Evolutionary conservation across 1,140 invertebrate genomes (phyloP), one percentile per base, ranked within the genome.

Genomic region (Drosophila micromelanica): DNA sequence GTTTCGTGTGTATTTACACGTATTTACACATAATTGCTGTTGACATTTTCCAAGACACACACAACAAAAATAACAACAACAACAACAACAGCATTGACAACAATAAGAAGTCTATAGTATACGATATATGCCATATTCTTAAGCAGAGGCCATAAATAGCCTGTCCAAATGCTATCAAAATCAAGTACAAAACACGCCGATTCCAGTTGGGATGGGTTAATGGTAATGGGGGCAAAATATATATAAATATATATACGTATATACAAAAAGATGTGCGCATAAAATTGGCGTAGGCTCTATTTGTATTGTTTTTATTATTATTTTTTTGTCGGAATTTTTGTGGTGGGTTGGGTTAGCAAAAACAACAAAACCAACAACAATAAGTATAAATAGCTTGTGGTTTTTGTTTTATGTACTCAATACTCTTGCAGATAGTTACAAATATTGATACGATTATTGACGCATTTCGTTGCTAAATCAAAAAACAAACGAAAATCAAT

Each of bases 171-270:
- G 71, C 64, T 27, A 49, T 57, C 51, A 70, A 69, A 86, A 87
- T 82, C 84, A 89, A 87, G 84, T 87, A 87, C 82, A 87, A 76
- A 78, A 77, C 67, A 55, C 54, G 63, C 49, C 7, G 55, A 73
- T 60, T 68, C 55, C 8, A 30, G 42, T 62, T 38, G 64, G 51
- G 49, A 51, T 56, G 71, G 35, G 46, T 52, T 65, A 65, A 72
- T 65, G 56, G 12, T 32, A 15, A 60, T 72, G 70, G 35, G 49
- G 43, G 55, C 54, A 15, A 45, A 45, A 56, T 37, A 48, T 48
- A 20, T 45, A 35, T 17, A 46, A 13, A 32, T 52, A 49, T 38
- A 23, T 32, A 35, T 17, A 40, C 8, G 17, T 32, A 48, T 30
- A 46, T 45, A 20, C 7, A 52, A 48, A 48, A 78, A 61, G 27